Percentiles rank a stretch among this genome's conserved stretches.
phyloP scores from a whole-genome alignment of 2,888 invertebrate genomes.

The Sisyra nigra region DNA sequence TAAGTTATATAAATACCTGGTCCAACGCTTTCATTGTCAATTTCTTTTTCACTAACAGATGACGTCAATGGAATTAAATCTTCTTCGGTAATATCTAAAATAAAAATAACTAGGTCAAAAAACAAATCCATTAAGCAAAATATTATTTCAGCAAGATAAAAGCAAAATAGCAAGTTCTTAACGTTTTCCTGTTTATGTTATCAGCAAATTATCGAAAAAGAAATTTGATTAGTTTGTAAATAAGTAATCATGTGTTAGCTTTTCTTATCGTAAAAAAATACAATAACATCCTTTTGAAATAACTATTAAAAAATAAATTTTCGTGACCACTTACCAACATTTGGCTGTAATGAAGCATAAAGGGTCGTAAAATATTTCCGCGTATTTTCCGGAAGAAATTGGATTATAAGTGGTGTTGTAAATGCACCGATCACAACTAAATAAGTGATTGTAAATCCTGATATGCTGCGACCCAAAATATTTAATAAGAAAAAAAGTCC shows the following conservation, averaged over 20 bases:
- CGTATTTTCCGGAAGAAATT: constrained; percentile 17
- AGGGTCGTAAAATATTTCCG: constrained; percentile 14
- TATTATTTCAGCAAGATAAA: background rate
- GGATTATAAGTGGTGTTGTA: constrained; percentile 18
- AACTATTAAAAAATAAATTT: no score
- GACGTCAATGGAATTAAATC: constrained; percentile 3
- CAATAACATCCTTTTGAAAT: no score
- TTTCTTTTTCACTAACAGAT: constrained; percentile 1
- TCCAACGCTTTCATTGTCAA: constrained; percentile 5
- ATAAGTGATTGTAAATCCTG: constrained; percentile 22
- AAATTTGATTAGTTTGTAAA: background rate
- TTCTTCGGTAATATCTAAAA: constrained; percentile 7
- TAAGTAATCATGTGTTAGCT: background rate
- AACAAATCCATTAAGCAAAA: background rate
- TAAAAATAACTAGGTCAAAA: background rate
- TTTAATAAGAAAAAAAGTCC: constrained; percentile 20
- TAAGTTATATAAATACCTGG: background rate
- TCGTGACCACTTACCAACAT: background rate
- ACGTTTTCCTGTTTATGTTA: background rate
- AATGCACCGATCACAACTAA: constrained; percentile 18
- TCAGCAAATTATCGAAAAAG: background rate
- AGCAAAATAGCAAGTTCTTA: no score
- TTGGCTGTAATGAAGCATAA: constrained; percentile 9
- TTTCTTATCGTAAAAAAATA: background rate
- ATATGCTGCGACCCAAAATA: constrained; percentile 22